These are phyloP conservation scores for Megalonaias nervosa DNA, from an alignment of 1,140 invertebrate species.

Conservation along the genomic window DNA sequence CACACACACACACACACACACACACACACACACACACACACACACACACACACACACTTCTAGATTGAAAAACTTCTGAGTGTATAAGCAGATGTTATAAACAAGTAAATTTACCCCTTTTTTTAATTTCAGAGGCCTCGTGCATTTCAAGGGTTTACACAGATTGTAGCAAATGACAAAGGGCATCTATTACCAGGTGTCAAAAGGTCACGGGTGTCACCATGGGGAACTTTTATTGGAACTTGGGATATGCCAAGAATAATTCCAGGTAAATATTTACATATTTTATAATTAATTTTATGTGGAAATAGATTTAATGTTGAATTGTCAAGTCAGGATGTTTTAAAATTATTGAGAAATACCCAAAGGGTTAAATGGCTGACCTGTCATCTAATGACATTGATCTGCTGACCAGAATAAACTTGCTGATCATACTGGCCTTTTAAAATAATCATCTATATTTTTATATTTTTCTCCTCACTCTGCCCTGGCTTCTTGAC, in stretches of 20 bases:
- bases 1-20: no score
- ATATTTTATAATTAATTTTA: background rate
- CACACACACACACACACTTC: background rate
- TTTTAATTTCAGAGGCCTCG: slow-evolving; percentile 53
- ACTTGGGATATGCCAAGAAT: slow-evolving; percentile 70
- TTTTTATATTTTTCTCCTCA: no score
- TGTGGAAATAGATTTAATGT: background rate
- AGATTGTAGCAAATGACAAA: slow-evolving; percentile 63
- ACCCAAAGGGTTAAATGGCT: background rate
- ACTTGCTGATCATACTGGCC: background rate
- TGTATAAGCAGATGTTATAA: slow-evolving; percentile 1
- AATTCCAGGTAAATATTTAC: slow-evolving; percentile 60
- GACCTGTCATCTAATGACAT: background rate
- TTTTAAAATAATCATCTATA: background rate
- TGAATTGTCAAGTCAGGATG: background rate
- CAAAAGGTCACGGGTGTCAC: slow-evolving; percentile 59
- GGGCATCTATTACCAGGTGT: slow-evolving; percentile 66
- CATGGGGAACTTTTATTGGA: slow-evolving; percentile 70
- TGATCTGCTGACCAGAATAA: background rate
- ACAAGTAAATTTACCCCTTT: background rate
- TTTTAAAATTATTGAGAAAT: background rate
- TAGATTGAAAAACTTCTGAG: slow-evolving; percentile 13
- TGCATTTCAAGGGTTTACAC: slow-evolving; percentile 57
- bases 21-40: slow-evolving; percentile 2
- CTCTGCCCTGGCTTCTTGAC: no score